phyloP scores from a whole-genome alignment of 2,888 invertebrate species.

The Ornithoptera alexandrae region DNA sequence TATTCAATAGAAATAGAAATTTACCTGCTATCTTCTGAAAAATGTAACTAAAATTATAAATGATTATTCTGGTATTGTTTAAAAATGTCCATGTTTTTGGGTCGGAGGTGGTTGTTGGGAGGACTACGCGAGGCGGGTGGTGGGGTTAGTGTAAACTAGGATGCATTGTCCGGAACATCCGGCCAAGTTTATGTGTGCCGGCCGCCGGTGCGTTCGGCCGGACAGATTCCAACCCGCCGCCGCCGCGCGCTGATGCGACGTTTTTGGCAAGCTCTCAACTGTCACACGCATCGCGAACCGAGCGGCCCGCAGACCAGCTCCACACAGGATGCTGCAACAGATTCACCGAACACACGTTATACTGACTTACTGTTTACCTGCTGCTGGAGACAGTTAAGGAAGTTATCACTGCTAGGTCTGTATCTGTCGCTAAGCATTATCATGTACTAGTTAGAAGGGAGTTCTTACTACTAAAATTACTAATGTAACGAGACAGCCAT shows the following conservation, averaged over 20 bases:
- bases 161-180: conserved; percentile 4
- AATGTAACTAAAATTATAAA: no score
- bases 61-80: no score
- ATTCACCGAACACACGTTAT: neutral
- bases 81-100: no score
- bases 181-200: conserved; percentile 31
- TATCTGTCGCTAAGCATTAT: neutral
- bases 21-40: no score
- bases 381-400: no score
- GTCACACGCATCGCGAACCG: conserved; percentile 69
- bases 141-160: no score
- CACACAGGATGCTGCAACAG: conserved; percentile 4
- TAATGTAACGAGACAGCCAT: no score
- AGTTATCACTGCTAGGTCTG: neutral
- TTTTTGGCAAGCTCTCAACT: conserved; percentile 74
- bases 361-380: neutral
- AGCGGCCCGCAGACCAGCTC: conserved; percentile 31
- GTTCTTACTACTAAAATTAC: no score
- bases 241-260: conserved; percentile 62
- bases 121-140: no score
- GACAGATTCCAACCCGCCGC: conserved; percentile 50
- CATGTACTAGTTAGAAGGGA: no score
- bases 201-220: conserved; percentile 36
- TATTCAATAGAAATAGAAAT: no score
- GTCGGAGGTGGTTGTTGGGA: no score